phyloP scores from a whole-genome alignment of 2,888 invertebrate genomes.

The Panorpa germanica region DNA sequence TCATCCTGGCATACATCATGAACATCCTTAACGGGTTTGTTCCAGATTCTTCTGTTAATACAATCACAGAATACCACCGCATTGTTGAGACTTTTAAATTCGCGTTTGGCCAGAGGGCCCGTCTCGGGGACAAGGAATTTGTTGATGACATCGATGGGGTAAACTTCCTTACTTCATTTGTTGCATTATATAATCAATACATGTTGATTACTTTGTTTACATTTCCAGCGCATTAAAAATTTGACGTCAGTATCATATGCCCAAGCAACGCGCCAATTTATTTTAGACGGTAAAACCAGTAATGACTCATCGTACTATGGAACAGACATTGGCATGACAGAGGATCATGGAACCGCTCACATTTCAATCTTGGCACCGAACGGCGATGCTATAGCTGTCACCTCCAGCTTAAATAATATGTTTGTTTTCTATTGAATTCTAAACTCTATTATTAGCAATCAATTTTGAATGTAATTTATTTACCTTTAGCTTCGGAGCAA shows the following conservation, averaged over 20 bases:
- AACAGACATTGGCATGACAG: slow-evolving; percentile 34
- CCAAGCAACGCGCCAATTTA: slow-evolving; percentile 21
- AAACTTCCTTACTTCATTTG: too few relatives aligned
- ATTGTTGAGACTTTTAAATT: slow-evolving; percentile 81
- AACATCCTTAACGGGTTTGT: slow-evolving; percentile 47
- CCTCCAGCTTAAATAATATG: slow-evolving; percentile 78
- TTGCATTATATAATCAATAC: too few relatives aligned
- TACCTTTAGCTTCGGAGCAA: too few relatives aligned
- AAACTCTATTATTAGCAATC: too few relatives aligned
- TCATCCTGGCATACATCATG: slow-evolving; percentile 60
- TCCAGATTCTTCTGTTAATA: too few relatives aligned
- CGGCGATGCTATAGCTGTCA: slow-evolving; percentile 80
- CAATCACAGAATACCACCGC: slow-evolving; percentile 47
- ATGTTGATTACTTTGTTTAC: too few relatives aligned
- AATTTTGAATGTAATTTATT: too few relatives aligned
- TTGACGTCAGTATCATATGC: slow-evolving; percentile 41
- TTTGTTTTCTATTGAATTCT: too few relatives aligned
- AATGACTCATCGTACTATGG: slow-evolving; percentile 53
- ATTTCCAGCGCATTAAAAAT: slow-evolving; percentile 36
- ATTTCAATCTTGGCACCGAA: slow-evolving; percentile 65
- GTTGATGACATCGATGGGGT: slow-evolving; percentile 28
- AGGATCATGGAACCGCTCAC: slow-evolving; percentile 82
- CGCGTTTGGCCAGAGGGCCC: slow-evolving; percentile 69
- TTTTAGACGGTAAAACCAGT: slow-evolving; percentile 38
- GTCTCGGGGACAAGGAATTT: slow-evolving; percentile 61